These are phyloP conservation scores for Delphinapterus leucas DNA, from an alignment of 2,113 vertebrate species.

Conservation along the genomic window DNA sequence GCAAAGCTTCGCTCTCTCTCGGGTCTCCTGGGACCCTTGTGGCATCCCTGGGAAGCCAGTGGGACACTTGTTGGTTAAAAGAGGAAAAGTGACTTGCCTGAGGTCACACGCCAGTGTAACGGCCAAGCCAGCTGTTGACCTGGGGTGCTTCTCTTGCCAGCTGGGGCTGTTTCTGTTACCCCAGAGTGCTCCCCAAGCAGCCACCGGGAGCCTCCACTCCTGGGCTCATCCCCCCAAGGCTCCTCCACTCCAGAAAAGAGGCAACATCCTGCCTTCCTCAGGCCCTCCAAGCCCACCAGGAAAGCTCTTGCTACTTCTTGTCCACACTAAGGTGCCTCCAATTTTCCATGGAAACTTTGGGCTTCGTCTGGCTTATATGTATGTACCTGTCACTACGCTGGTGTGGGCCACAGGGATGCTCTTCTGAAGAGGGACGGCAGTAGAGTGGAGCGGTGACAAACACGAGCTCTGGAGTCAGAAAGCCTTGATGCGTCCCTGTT, in stretches of 20 bases:
- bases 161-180: neutral
- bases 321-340: neutral
- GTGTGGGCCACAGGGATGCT: neutral
- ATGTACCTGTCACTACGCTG: neutral
- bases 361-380: neutral
- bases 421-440: neutral
- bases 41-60: neutral
- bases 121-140: neutral
- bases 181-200: neutral
- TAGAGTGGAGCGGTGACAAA: neutral
- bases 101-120: neutral
- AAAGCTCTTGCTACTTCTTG: neutral
- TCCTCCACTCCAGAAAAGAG: neutral
- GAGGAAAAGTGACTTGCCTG: neutral
- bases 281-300: neutral
- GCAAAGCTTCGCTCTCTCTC: neutral
- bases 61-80: neutral
- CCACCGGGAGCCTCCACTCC: neutral
- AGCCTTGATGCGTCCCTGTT: neutral
- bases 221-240: neutral
- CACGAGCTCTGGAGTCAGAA: neutral
- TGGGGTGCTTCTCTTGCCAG: neutral
- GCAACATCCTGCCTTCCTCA: neutral
- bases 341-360: neutral
- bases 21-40: neutral